These are phyloP conservation scores for Aptenodytes forsteri DNA, from an alignment of 2,113 vertebrate species.

Conservation along the genomic window DNA sequence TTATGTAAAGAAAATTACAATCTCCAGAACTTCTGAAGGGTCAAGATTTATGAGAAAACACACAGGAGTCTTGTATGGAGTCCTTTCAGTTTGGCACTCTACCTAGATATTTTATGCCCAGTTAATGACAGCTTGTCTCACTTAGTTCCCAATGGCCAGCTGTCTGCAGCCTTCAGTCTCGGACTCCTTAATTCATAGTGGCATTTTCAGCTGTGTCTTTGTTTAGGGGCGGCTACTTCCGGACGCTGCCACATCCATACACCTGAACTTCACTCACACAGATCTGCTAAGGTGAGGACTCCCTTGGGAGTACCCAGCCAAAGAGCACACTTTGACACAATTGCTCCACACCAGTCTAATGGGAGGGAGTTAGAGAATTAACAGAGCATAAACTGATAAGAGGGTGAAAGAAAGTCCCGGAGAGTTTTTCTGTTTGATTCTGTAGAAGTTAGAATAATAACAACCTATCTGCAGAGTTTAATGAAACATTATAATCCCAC, in stretches of 20 bases:
- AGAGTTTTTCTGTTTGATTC: not conserved
- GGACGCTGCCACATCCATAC: fast-evolving
- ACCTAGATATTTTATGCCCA: not conserved
- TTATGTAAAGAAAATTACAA: not conserved
- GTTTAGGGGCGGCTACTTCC: not conserved
- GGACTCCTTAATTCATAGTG: not conserved
- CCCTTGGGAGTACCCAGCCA: not conserved
- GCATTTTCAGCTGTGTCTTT: not conserved
- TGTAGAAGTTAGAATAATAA: not conserved
- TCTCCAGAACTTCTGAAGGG: not conserved
- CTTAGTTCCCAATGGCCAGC: not conserved
- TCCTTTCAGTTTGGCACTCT: not conserved
- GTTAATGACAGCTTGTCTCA: not conserved
- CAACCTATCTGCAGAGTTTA: not conserved
- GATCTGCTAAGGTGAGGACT: not conserved
- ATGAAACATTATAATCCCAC: not conserved
- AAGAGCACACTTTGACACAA: not conserved
- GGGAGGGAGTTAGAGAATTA: not conserved
- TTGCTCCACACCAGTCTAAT: not conserved
- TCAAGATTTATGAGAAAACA: not conserved
- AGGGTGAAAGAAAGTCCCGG: not conserved
- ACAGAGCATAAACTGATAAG: not conserved
- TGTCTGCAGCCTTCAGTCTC: not conserved
- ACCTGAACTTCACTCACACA: not conserved
- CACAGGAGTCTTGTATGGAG: not conserved